phyloP scores from a whole-genome alignment of 2,113 vertebrate genomes.

The Myotis lucifugus region DNA sequence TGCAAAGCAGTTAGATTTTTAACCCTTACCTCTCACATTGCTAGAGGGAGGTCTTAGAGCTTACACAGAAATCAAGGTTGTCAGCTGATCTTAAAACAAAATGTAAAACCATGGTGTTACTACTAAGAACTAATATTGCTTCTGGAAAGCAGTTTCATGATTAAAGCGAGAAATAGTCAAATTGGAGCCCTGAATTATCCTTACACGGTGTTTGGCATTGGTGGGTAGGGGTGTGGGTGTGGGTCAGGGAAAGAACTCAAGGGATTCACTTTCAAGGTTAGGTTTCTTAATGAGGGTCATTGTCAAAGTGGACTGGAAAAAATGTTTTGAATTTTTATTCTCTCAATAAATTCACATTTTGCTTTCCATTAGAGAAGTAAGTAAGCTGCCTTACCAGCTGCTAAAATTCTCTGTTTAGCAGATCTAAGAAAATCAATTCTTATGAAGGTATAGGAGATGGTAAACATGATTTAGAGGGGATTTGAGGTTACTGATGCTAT shows the following conservation, averaged over 20 bases:
- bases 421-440: conserved; percentile 47
- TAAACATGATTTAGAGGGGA: conserved; percentile 69
- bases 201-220: background rate
- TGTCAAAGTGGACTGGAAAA: background rate
- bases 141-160: conserved; percentile 13
- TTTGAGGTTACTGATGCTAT: conserved; percentile 78
- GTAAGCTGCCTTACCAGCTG: background rate
- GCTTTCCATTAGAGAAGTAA: conserved; percentile 50
- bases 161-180: background rate
- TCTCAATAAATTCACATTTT: conserved; percentile 13
- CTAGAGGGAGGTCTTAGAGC: background rate
- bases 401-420: conserved; percentile 13
- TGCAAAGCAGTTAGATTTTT: conserved; percentile 81
- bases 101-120: background rate
- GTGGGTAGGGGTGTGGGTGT: accelerated
- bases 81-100: conserved; percentile 36
- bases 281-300: conserved; percentile 7
- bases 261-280: background rate
- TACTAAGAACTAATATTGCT: conserved; percentile 30
- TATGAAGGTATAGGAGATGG: conserved; percentile 34
- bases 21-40: conserved; percentile 69
- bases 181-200: background rate
- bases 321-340: conserved; percentile 58
- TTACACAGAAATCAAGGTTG: conserved; percentile 3
- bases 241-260: background rate